Evolutionary conservation across 2,888 invertebrate genomes (phyloP).

Genomic region (Hipparchia semele): DNA sequence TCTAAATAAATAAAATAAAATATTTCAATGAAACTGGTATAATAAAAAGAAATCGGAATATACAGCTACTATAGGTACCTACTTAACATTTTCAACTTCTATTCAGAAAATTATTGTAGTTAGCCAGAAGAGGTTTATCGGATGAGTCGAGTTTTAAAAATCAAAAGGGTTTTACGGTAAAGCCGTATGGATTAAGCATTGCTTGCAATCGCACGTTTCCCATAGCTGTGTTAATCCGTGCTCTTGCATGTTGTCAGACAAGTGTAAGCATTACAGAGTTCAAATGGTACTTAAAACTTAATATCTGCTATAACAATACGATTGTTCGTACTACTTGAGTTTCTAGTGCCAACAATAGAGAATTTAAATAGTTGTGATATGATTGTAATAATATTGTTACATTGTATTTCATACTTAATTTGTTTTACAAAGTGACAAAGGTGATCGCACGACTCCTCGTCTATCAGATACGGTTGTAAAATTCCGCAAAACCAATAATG

Average conservation of each 20-base stretch:
- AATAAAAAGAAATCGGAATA: too few relatives aligned
- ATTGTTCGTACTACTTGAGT: neutral
- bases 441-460: too few relatives aligned
- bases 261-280: slow-evolving; percentile 7
- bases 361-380: too few relatives aligned
- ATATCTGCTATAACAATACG: neutral
- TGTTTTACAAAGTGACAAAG: too few relatives aligned
- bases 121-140: neutral
- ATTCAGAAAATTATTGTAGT: slow-evolving; percentile 4
- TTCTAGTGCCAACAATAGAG: neutral
- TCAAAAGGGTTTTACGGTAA: slow-evolving; percentile 10
- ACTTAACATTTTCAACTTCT: neutral
- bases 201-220: slow-evolving; percentile 17
- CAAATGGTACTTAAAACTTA: neutral
- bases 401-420: too few relatives aligned
- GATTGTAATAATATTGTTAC: too few relatives aligned
- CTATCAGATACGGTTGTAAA: too few relatives aligned
- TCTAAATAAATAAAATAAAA: neutral
- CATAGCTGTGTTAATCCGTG: slow-evolving; percentile 27
- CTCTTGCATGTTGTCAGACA: slow-evolving; percentile 28
- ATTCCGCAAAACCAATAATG: too few relatives aligned
- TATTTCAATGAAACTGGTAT: neutral
- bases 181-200: slow-evolving; percentile 22
- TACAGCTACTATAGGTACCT: too few relatives aligned
- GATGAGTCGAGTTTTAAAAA: slow-evolving; percentile 1